A percentile compares a stretch with the other conserved stretches of the same genome.
Evolutionary conservation across 2,797 vertebrate genomes (phyloP).

Genomic region (Apogon talboti): DNA sequence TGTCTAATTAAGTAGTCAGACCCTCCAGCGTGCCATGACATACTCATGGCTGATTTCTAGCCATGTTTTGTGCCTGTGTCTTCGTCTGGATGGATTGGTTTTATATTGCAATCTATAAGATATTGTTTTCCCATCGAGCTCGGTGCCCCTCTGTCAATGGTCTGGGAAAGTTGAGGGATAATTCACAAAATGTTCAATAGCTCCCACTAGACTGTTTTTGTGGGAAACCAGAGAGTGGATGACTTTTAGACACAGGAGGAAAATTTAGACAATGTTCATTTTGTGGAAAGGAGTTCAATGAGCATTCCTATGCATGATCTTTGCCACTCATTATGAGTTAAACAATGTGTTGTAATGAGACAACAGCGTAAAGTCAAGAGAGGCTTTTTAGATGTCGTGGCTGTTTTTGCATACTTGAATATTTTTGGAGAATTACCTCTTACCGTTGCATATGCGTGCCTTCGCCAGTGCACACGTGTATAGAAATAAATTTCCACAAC

Average conservation of each 20-base stretch:
- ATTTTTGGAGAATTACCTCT: too few species aligned
- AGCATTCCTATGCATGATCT: conserved; percentile 53
- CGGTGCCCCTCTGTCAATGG: conserved; percentile 47
- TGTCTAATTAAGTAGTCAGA: conserved; percentile 84
- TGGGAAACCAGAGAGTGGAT: conserved; percentile 62
- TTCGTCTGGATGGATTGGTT: conserved; percentile 68
- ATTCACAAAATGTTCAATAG: conserved; percentile 64
- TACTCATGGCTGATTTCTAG: conserved; percentile 79
- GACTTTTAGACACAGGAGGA: conserved; percentile 53
- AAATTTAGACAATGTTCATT: conserved; percentile 51
- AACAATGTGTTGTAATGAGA: conserved; percentile 25
- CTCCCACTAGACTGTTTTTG: conserved; percentile 53
- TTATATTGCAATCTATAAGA: conserved; percentile 69
- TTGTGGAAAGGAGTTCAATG: conserved; percentile 33
- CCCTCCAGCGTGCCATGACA: conserved; percentile 80
- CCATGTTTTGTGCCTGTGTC: conserved; percentile 75
- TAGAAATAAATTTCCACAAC: conserved; percentile 29
- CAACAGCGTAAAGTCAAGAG: conserved; percentile 34
- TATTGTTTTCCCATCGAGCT: conserved; percentile 73
- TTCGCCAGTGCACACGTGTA: conserved; percentile 5
- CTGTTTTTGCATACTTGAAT: conserved; percentile 16
- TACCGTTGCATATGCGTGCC: not conserved
- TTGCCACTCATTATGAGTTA: conserved; percentile 23
- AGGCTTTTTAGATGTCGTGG: conserved; percentile 10
- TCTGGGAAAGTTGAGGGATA: conserved; percentile 57